These are phyloP conservation scores for Ciconia maguari DNA, from an alignment of 2,113 vertebrate genomes.

Conservation along the genomic window DNA sequence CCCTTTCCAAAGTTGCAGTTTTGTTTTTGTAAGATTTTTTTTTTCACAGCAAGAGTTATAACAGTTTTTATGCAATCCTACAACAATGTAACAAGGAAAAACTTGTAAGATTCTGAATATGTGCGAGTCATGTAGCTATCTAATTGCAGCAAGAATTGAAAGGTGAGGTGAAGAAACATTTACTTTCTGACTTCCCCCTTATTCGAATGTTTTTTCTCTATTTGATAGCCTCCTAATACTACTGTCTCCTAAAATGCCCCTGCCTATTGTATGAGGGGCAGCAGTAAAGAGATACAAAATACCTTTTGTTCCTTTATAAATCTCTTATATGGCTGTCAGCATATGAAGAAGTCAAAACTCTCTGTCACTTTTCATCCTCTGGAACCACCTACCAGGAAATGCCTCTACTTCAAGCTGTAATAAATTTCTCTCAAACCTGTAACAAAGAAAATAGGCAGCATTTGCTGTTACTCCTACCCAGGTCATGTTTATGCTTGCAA, in stretches of 20 bases:
- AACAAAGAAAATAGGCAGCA: not conserved
- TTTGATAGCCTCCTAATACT: not conserved
- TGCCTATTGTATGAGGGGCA: not conserved
- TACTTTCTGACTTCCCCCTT: not conserved
- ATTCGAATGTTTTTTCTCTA: not conserved
- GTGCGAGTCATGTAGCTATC: not conserved
- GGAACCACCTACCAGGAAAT: not conserved
- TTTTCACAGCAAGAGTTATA: not conserved
- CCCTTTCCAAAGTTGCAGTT: not conserved
- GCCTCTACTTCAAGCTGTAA: not conserved
- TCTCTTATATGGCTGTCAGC: not conserved
- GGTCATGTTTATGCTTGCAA: not conserved
- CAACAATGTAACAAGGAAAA: not conserved
- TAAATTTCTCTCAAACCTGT: not conserved
- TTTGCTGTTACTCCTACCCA: not conserved
- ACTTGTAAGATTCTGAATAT: not conserved
- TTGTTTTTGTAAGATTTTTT: not conserved
- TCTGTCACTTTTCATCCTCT: not conserved
- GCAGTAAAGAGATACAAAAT: not conserved
- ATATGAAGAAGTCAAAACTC: not conserved
- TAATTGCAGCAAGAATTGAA: not conserved
- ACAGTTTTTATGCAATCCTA: not conserved
- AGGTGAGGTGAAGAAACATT: not conserved
- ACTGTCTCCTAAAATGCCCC: not conserved
- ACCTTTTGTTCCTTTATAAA: not conserved